These are phyloP conservation scores for Brachyalestes nurse DNA, from an alignment of 2,797 vertebrate genomes.

Conservation along the genomic window DNA sequence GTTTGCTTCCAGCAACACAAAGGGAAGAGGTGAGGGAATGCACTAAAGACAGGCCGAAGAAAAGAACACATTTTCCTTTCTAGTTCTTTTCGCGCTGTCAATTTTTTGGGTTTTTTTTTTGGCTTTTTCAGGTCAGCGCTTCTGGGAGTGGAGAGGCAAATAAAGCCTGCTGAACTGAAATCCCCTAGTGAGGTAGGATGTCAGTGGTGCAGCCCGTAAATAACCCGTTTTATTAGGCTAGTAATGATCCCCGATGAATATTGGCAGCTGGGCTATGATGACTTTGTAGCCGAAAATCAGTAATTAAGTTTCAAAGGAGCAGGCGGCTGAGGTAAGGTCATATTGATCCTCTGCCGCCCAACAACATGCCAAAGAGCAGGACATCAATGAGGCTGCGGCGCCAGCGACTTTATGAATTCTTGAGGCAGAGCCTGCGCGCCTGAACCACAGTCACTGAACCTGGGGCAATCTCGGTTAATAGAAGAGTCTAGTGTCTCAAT, in stretches of 20 bases:
- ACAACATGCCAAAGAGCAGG: conserved; percentile 81
- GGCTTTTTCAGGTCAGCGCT: conserved; percentile 78
- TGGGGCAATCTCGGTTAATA: conserved; percentile 66
- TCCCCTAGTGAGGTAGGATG: conserved; percentile 70
- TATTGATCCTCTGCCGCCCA: conserved; percentile 77
- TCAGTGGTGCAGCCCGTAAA: conserved; percentile 78
- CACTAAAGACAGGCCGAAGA: conserved; percentile 58
- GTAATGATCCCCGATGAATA: conserved; percentile 84
- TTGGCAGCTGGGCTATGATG: conserved; percentile 82
- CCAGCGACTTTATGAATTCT: conserved; percentile 57
- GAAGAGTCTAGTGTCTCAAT: conserved; percentile 65
- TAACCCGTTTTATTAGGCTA: conserved; percentile 82
- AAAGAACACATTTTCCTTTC: conserved; percentile 66
- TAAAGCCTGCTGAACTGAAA: conserved; percentile 76
- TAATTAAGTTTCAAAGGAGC: conserved; percentile 85
- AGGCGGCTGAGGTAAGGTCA: conserved; percentile 81
- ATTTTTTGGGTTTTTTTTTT: conserved; percentile 59
- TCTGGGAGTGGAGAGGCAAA: conserved; percentile 75
- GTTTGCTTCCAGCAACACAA: conserved; percentile 63
- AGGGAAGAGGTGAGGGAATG: conserved; percentile 9
- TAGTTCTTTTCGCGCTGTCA: conserved; percentile 73
- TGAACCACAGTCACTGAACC: conserved; percentile 51
- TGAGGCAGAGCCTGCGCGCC: conserved; percentile 28
- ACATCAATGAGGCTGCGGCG: conserved; percentile 71
- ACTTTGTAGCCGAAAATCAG: conserved; percentile 85